Evolutionary conservation across 2,797 vertebrate genomes (phyloP).

Genomic region (Pipistrellus pipistrellus): DNA sequence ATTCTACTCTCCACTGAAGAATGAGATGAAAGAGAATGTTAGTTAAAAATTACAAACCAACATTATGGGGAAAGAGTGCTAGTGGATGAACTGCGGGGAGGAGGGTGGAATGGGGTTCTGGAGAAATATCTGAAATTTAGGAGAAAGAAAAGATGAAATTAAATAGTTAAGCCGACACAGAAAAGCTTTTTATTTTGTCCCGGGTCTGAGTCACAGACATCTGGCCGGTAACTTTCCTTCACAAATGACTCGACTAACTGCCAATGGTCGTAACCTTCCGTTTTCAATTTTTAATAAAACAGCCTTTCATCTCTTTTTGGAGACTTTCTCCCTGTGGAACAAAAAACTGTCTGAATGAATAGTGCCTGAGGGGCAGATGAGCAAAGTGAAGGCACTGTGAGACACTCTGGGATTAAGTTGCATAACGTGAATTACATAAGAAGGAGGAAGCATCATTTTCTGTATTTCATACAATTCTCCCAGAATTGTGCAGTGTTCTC

Average conservation of each 20-base stretch:
- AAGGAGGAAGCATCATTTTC: neutral
- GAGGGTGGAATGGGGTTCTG: neutral
- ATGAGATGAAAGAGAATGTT: neutral
- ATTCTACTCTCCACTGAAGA: slow-evolving; percentile 10
- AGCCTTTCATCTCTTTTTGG: slow-evolving; percentile 64
- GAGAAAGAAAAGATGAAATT: neutral
- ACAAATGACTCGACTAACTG: slow-evolving; percentile 16
- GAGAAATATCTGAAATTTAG: neutral
- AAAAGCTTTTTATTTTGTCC: slow-evolving; percentile 16
- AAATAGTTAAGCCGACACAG: neutral
- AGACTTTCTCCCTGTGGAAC: slow-evolving; percentile 38
- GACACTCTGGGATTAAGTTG: slow-evolving; percentile 32
- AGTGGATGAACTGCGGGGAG: neutral
- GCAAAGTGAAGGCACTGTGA: neutral
- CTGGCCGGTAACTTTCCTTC: slow-evolving; percentile 56
- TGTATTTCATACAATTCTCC: slow-evolving; percentile 1
- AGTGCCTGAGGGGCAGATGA: neutral
- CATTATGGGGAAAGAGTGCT: neutral
- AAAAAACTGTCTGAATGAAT: slow-evolving; percentile 55
- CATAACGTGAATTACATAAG: slow-evolving; percentile 65
- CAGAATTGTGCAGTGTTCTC: slow-evolving; percentile 5
- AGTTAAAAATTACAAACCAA: neutral
- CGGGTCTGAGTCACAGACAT: slow-evolving; percentile 55
- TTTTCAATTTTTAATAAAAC: slow-evolving; percentile 68
- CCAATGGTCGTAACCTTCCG: neutral